Conservation (phyloP, 2,888 invertebrate genomes). For the Schizotus pectinicornis region DNA sequence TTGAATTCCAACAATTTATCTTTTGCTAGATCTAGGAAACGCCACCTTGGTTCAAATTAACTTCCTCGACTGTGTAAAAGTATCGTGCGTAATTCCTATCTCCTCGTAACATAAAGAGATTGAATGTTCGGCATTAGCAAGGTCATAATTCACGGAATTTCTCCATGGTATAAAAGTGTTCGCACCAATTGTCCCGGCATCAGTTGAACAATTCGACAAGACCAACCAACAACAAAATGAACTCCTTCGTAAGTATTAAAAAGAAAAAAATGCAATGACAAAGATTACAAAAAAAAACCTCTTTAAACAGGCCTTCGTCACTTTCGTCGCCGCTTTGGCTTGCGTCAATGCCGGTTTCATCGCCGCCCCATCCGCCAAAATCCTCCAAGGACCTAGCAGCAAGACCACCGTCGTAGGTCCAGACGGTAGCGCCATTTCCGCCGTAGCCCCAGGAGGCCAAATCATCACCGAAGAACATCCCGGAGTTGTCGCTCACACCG, state of each 20-base stretch:
- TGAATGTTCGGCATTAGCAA: too few species aligned
- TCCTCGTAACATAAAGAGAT: too few species aligned
- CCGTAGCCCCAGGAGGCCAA: constrained; percentile 36
- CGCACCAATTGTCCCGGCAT: constrained; percentile 15
- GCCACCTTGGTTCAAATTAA: too few species aligned
- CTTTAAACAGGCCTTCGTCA: constrained; percentile 26
- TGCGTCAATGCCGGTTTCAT: constrained; percentile 40
- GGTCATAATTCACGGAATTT: too few species aligned
- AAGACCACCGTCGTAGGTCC: constrained; percentile 43
- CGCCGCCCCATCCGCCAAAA: constrained; percentile 36
- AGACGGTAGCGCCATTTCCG: constrained; percentile 41
- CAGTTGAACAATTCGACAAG: constrained; percentile 18
- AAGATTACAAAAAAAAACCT: neutral
- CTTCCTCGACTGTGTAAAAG: too few species aligned
- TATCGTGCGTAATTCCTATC: too few species aligned
- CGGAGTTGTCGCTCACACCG: constrained; percentile 34
- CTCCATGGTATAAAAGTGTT: too few species aligned
- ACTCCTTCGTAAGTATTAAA: constrained; percentile 42
- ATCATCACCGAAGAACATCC: constrained; percentile 36
- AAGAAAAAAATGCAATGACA: neutral
- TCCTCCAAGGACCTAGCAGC: constrained; percentile 47
- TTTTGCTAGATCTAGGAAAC: too few species aligned
- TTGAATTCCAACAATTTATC: too few species aligned
- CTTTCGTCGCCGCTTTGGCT: constrained; percentile 44
- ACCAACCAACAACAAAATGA: constrained; percentile 37